phyloP scores from a whole-genome alignment of 2,888 invertebrate species.

The Euplagia quadripunctaria region DNA sequence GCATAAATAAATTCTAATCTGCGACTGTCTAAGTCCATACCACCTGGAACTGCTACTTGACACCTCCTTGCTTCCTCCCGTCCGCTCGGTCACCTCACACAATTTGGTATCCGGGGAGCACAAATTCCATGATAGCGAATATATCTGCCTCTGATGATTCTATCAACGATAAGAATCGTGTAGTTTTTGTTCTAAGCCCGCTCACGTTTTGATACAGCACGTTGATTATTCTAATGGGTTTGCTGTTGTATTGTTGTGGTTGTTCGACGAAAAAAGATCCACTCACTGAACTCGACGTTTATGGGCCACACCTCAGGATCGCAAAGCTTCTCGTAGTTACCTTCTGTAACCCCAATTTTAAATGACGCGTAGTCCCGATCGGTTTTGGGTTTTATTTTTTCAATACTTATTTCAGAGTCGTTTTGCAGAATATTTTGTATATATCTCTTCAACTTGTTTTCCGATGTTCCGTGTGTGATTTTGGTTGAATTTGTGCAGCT shows the following conservation, averaged over 20 bases:
- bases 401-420: conserved; percentile 1
- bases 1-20: neutral
- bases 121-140: neutral
- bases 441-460: too few species aligned
- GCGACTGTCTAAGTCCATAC: neutral
- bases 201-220: conserved; percentile 22
- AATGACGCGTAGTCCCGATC: conserved; percentile 50
- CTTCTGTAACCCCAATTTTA: conserved; percentile 43
- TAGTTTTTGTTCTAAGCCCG: conserved; percentile 16
- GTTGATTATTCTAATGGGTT: neutral
- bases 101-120: neutral
- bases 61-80: neutral
- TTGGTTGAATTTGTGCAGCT: too few species aligned
- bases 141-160: neutral
- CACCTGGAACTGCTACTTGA: neutral
- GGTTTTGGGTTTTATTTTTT: conserved; percentile 45
- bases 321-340: conserved; percentile 32
- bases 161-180: neutral
- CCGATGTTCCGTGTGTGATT: too few species aligned
- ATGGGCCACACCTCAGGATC: conserved; percentile 37
- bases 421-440: too few species aligned
- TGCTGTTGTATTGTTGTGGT: neutral
- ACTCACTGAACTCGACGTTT: conserved; percentile 44
- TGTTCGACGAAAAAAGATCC: conserved; percentile 48
- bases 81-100: too few species aligned